Evolutionary conservation across 2,888 invertebrate species (phyloP), one percentile per base, ranked within the genome.

Genomic region (Hoplodrina ambigua): DNA sequence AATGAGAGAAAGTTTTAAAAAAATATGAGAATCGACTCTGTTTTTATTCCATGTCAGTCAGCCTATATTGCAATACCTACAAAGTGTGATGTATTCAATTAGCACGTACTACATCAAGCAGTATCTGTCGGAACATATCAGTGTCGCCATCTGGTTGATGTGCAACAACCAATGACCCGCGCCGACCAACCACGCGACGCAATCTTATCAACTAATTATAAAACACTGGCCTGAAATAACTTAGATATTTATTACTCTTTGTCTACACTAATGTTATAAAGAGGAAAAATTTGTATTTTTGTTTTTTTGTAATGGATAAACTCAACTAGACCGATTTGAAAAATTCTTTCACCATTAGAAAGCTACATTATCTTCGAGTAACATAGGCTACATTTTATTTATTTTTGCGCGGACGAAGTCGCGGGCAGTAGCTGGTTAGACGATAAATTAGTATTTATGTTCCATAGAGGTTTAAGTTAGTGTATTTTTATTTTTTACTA

Each of bases 181-280:
- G 46, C 46, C 86, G 76, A 50, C 50, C 85, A 81, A 52, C 50
- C 75, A 50, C 75, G 11, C 73, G 30, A 25, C 54, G n/a, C 50
- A 87, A 75, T 66, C 49, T 78, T 76, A 77, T 66, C 84, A 75
- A 50, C 65, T 67, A 71, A 75, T 64, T 84, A 63, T 64, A 53
- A 55, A 67, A 76, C 62, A 46, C 75, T 64, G 62, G 75, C 53
- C 59, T 76, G 76, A 80, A 75, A 76, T 76, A 75, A 54, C 63
- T 83, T n/a, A 17, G 37, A 33, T 80, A 80, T 76, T 80, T 65
- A 74, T 79, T 60, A 19, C 55, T 63, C 41, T 75, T 75, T 75
- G 75, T 79, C 72, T n/a, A n/a, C n/a, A n/a, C n/a, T n/a, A n/a
- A n/a, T n/a, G n/a, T n/a, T n/a, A n/a, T n/a, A n/a, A n/a, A n/a